phyloP scores from a whole-genome alignment of 1,140 invertebrate genomes.

The Cecropterus lyciades region DNA sequence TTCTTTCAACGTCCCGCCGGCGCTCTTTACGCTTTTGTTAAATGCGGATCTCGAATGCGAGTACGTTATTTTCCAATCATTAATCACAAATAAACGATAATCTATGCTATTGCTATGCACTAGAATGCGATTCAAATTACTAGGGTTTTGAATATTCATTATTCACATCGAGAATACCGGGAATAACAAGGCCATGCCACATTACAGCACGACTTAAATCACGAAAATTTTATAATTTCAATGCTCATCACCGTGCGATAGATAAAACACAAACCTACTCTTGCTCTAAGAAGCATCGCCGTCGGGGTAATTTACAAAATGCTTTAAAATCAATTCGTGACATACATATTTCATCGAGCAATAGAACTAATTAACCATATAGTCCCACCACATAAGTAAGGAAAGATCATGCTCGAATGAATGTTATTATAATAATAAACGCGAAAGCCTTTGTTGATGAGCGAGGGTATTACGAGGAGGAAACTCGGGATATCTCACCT shows the following conservation, averaged over 20 bases:
- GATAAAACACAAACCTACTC: slow-evolving; percentile 59
- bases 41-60: slow-evolving; percentile 45
- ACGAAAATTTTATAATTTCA: slow-evolving; percentile 45
- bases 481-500: slow-evolving; percentile 85
- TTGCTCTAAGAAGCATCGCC: slow-evolving; percentile 75
- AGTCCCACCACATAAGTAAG: slow-evolving; percentile 76
- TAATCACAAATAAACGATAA: slow-evolving; percentile 56
- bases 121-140: slow-evolving; percentile 65
- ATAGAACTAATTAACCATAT: slow-evolving; percentile 68
- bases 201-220: slow-evolving; percentile 63
- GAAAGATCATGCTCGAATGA: slow-evolving; percentile 76
- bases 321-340: slow-evolving; percentile 62
- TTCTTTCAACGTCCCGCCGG: slow-evolving; percentile 27
- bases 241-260: slow-evolving; percentile 60
- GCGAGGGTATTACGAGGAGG: slow-evolving; percentile 48
- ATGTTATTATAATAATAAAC: slow-evolving; percentile 78
- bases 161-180: slow-evolving; percentile 59
- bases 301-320: slow-evolving; percentile 61
- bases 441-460: slow-evolving; percentile 67
- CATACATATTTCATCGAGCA: slow-evolving; percentile 69
- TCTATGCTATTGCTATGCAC: slow-evolving; percentile 62
- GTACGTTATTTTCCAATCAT: slow-evolving; percentile 48
- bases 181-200: slow-evolving; percentile 65
- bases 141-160: slow-evolving; percentile 57
- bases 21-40: slow-evolving; percentile 38